Evolutionary conservation across 2,888 invertebrate genomes (phyloP).

Genomic region (Acanthococcus lagerstroemiae): DNA sequence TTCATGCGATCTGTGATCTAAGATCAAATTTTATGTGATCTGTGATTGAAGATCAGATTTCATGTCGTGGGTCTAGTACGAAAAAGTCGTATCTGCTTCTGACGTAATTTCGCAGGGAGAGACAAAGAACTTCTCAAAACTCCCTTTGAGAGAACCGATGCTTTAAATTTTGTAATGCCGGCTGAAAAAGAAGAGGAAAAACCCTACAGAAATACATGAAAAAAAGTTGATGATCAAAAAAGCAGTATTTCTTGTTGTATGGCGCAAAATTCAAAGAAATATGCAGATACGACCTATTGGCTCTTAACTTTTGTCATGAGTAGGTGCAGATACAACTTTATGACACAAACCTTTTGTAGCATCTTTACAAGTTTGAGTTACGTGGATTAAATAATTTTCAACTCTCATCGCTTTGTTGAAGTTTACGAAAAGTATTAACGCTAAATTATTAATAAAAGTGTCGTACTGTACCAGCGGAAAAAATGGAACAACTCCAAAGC

Average conservation of each 20-base stretch:
- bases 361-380: too few relatives aligned
- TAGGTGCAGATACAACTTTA: not conserved
- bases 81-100: not conserved
- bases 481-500: not conserved
- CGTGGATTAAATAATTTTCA: not conserved
- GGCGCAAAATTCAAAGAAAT: not conserved
- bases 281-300: not conserved
- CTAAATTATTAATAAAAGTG: not conserved
- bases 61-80: not conserved
- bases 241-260: not conserved
- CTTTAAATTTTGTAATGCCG: not conserved
- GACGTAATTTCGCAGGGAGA: not conserved
- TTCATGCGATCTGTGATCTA: too few relatives aligned
- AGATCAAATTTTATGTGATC: too few relatives aligned
- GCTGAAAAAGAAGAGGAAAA: not conserved
- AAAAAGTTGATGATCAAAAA: not conserved
- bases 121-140: not conserved
- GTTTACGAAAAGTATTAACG: not conserved
- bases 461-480: not conserved
- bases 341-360: not conserved
- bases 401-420: not conserved
- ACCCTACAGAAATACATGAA: not conserved
- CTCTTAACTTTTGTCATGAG: not conserved
- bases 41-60: too few relatives aligned
- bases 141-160: not conserved